phyloP scores from a whole-genome alignment of 2,113 vertebrate species.

The Pleuronectes platessa region DNA sequence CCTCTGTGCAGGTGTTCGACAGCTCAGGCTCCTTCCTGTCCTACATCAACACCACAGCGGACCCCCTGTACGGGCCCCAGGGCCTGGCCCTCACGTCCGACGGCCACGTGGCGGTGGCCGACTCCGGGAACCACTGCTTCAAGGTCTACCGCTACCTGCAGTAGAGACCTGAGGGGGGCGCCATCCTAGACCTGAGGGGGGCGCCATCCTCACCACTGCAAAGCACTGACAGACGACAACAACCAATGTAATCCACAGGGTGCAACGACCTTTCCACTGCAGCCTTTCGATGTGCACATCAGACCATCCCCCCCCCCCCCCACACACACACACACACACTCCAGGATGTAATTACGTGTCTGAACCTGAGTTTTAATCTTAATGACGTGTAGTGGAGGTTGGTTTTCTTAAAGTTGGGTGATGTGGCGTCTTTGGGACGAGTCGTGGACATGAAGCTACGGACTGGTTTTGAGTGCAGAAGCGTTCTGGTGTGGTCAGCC shows the following conservation, averaged over 20 bases:
- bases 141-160: constrained; percentile 98
- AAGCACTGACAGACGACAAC: constrained; percentile 58
- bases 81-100: constrained; percentile 95
- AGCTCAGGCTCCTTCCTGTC: constrained; percentile 95
- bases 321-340: too few relatives aligned
- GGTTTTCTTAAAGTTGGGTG: constrained; percentile 32
- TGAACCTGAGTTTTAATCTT: constrained; percentile 32
- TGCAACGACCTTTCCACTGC: constrained; percentile 66
- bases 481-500: constrained; percentile 19
- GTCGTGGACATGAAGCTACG: constrained; percentile 29
- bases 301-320: constrained; percentile 16
- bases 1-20: constrained; percentile 89
- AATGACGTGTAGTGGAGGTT: constrained; percentile 51
- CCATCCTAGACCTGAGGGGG: constrained; percentile 7
- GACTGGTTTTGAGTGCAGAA: constrained; percentile 33
- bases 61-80: constrained; percentile 95
- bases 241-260: constrained; percentile 66
- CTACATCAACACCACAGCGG: constrained; percentile 95
- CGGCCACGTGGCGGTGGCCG: constrained; percentile 94
- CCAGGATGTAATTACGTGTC: constrained; percentile 25
- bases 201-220: constrained; percentile 23
- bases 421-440: constrained; percentile 59
- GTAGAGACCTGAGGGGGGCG: constrained; percentile 71
- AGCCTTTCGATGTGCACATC: constrained; percentile 72
- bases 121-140: constrained; percentile 98